Evolutionary conservation across 2,888 invertebrate genomes (phyloP).

Genomic region (Temnothorax rugatulus): DNA sequence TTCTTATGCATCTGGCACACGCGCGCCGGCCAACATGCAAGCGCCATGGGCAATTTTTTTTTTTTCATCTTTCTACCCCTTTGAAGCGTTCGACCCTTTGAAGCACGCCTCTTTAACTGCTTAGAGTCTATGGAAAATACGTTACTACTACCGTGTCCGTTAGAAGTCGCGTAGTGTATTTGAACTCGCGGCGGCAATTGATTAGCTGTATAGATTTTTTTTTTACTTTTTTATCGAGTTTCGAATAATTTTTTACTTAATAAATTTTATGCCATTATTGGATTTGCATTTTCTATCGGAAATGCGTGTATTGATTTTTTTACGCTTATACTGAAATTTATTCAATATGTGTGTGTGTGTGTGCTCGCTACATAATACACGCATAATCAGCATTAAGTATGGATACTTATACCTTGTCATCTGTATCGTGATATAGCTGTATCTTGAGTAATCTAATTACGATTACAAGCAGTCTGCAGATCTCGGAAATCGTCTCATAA

Average conservation of each 20-base stretch:
- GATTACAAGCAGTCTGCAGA: conserved; percentile 20
- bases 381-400: neutral
- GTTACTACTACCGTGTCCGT: conserved; percentile 6
- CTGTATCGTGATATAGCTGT: neutral
- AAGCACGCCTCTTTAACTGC: conserved; percentile 54
- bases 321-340: neutral
- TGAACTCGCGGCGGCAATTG: neutral
- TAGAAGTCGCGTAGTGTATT: conserved; percentile 21
- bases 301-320: neutral
- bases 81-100: conserved; percentile 50
- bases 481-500: conserved; percentile 2
- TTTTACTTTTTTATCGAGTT: neutral
- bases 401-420: conserved; percentile 2
- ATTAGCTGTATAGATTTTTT: conserved; percentile 2
- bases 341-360: too few relatives aligned
- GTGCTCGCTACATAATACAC: neutral
- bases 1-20: conserved; percentile 56
- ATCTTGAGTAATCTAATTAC: conserved; percentile 28
- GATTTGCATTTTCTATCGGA: neutral
- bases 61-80: conserved; percentile 47
- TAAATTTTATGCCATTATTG: neutral
- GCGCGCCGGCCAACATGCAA: conserved; percentile 40
- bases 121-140: conserved; percentile 45
- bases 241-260: neutral
- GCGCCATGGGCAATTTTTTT: conserved; percentile 40